A percentile compares a stretch with the other conserved stretches of the same genome.
Conservation (phyloP, 2,113 vertebrate species). For the Daubentonia madagascariensis region DNA sequence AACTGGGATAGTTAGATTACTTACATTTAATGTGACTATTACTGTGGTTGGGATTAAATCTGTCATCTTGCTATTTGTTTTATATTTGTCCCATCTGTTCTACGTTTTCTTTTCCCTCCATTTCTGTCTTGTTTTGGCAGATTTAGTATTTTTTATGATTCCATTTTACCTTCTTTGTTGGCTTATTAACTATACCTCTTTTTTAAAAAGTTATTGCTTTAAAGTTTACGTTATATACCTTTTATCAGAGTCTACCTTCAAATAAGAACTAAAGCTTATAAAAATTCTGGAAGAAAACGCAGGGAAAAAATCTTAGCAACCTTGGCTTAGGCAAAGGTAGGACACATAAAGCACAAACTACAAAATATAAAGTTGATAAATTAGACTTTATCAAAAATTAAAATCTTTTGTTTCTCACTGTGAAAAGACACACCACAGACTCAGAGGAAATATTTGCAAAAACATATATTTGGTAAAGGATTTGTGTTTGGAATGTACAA, state of each 20-base stretch:
- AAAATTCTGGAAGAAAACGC: not conserved
- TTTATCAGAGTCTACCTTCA: not conserved
- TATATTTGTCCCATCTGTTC: not conserved
- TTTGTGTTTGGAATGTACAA: not conserved
- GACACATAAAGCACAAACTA: not conserved
- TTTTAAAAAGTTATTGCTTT: not conserved
- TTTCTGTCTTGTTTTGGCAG: not conserved
- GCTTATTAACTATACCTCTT: not conserved
- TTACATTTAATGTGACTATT: not conserved
- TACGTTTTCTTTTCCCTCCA: not conserved
- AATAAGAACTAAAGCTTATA: not conserved
- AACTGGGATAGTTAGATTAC: not conserved
- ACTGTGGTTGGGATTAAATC: not conserved
- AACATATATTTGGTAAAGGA: not conserved
- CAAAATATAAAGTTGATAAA: too few relatives aligned
- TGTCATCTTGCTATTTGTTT: not conserved
- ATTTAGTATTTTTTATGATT: not conserved
- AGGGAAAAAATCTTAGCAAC: not conserved
- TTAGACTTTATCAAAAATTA: not conserved
- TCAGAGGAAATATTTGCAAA: not conserved
- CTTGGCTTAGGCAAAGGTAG: not conserved
- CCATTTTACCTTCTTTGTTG: not conserved
- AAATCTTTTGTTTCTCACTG: not conserved
- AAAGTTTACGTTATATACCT: not conserved
- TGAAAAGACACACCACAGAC: not conserved